Conservation (phyloP, 2,113 vertebrate genomes). For the Oreochromis spilurus region DNA sequence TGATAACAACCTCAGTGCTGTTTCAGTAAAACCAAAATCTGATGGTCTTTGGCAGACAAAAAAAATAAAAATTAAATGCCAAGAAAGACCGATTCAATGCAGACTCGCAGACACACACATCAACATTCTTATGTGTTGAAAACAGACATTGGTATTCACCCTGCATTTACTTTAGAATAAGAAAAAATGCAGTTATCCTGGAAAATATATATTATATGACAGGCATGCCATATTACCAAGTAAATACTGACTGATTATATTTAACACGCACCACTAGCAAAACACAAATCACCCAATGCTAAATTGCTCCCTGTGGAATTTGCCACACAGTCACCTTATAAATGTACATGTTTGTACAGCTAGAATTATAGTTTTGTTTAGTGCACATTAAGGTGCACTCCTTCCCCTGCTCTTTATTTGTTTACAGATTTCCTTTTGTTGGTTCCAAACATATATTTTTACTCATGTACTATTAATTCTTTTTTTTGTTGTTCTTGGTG, state of each 20-base stretch:
- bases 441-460: neutral
- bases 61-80: neutral
- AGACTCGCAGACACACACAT: slow-evolving; percentile 8
- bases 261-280: slow-evolving; percentile 52
- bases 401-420: neutral
- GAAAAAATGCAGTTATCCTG: neutral
- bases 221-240: slow-evolving; percentile 34
- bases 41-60: neutral
- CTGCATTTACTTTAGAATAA: slow-evolving; percentile 27
- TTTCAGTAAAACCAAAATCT: neutral
- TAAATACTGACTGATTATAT: slow-evolving; percentile 67
- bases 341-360: slow-evolving; percentile 22
- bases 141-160: slow-evolving; percentile 51
- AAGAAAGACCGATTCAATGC: slow-evolving; percentile 5
- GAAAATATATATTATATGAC: slow-evolving; percentile 41
- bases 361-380: slow-evolving; percentile 15
- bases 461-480: neutral
- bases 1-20: neutral
- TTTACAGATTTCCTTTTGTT: neutral
- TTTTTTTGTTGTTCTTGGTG: neutral
- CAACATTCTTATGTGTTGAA: slow-evolving; percentile 42
- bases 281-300: slow-evolving; percentile 57
- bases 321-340: slow-evolving; percentile 14
- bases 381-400: neutral
- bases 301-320: slow-evolving; percentile 45